Evolutionary conservation across 2,797 vertebrate genomes (phyloP), one percentile per base, ranked within the genome.

Genomic region (Sebastes reedi): DNA sequence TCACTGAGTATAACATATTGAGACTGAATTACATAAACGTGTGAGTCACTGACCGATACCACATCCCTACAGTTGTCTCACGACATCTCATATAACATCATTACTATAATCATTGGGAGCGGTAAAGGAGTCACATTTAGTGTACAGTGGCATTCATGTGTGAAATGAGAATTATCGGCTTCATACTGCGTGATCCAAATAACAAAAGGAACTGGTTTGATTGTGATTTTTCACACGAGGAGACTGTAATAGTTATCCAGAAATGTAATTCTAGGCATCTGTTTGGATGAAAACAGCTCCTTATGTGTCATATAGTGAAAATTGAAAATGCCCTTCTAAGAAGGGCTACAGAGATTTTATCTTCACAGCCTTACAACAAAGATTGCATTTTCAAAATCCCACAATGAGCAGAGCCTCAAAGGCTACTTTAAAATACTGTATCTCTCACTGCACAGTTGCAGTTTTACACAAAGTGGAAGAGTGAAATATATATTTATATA

Each of bases 11-110:
- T 46, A 80, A 22, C 67, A 72, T 65, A 68, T 7, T 75, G 56
- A 85, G 55, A 80, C 7, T 66, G 72, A 79, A 70, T 89, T 80
- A 84, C 22, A 64, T 86, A 75, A 85, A 88, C 6, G 67, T 46
- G 39, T 82, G 81, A 89, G 70, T 92, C 79, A 90, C 61, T 61
- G 32, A 65, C 62, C 52, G 80, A 72, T 81, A 67, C 50, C 54
- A 34, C 54, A 72, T 67, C 13, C 52, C 30, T 46, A 39, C 69
- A 64, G 6, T 59, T 71, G 55, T 81, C 32, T 72, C 52, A 46
- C n/a, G 20, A 50, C 56, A 68, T 74, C 30, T 67, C 72, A 46
- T 30, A 85, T 87, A 71, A 72, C 75, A 78, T 84, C 80, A 79
- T 56, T 50, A 42, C 24, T 29, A 22, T 65, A 6, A 75, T 80